Conservation (phyloP, 23 tunicate species). For the Oikopleura dioica region DNA sequence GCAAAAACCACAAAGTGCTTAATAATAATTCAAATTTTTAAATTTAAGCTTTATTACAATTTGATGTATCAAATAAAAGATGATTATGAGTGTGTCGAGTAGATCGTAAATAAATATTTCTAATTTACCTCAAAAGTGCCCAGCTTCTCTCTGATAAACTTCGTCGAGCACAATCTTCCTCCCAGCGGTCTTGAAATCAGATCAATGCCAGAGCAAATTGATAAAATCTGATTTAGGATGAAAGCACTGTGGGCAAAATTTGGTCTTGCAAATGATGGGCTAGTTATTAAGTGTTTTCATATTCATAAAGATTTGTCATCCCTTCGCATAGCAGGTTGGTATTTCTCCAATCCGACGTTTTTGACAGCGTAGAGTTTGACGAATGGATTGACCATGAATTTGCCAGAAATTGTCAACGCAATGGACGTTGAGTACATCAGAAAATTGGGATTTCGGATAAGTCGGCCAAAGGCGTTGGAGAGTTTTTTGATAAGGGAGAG, state of each 20-base stretch:
- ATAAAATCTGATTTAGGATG: no score
- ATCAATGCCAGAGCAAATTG: slow-evolving; percentile 5
- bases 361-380: not conserved
- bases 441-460: not conserved
- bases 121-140: slow-evolving; percentile 10
- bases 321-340: slow-evolving; percentile 10
- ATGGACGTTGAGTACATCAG: slow-evolving; percentile 3
- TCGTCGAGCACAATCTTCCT: not conserved
- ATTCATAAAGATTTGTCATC: no score
- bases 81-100: no score
- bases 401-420: not conserved
- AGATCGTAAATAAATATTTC: no score
- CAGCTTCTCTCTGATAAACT: not conserved
- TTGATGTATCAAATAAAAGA: no score
- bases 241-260: no score
- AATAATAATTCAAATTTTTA: no score
- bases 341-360: slow-evolving; percentile 11
- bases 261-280: no score
- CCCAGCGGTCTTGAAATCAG: not conserved
- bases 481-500: not conserved
- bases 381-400: slow-evolving; percentile 12
- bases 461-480: not conserved
- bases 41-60: no score
- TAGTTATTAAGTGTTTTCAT: no score
- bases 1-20: no score